Percentiles rank a stretch among this genome's conserved stretches.
Evolutionary conservation across 37 sponge, comb jelly and placozoan genomes (phyloP).

Genomic region (Hexactinellida sp.): DNA sequence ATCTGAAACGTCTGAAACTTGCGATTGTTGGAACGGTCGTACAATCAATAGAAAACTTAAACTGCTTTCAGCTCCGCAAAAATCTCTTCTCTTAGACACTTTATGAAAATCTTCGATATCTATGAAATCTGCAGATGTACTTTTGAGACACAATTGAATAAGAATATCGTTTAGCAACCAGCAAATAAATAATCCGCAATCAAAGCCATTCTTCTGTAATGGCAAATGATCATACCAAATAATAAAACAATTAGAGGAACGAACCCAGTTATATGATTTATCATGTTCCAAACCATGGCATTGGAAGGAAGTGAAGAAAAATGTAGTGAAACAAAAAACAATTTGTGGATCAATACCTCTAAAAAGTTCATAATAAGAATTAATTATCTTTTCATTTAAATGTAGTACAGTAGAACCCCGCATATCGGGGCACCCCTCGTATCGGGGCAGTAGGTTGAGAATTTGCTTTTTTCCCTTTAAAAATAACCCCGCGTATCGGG

Average conservation of each 20-base stretch:
- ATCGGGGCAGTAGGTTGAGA: too few species aligned
- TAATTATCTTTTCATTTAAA: neutral
- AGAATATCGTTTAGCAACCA: neutral
- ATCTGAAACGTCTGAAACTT: neutral
- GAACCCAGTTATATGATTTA: neutral
- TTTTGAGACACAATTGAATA: neutral
- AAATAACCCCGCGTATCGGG: too few species aligned
- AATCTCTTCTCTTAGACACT: neutral
- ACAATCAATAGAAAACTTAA: too few species aligned
- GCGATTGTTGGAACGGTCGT: neutral
- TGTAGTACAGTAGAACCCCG: too few species aligned
- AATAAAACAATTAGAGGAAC: neutral
- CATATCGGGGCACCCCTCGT: too few species aligned
- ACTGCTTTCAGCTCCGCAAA: neutral
- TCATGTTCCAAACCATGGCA: neutral
- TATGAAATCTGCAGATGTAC: neutral
- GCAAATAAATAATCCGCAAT: neutral
- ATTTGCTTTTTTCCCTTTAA: too few species aligned
- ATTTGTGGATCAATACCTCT: neutral
- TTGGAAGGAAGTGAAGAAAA: neutral
- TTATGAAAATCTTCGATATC: neutral
- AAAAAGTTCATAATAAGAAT: neutral
- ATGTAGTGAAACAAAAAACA: too few species aligned
- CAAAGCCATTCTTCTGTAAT: neutral
- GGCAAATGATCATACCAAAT: neutral